These are phyloP conservation scores for Ceuthmochares aereus DNA, from an alignment of 2,113 vertebrate species.

Conservation along the genomic window DNA sequence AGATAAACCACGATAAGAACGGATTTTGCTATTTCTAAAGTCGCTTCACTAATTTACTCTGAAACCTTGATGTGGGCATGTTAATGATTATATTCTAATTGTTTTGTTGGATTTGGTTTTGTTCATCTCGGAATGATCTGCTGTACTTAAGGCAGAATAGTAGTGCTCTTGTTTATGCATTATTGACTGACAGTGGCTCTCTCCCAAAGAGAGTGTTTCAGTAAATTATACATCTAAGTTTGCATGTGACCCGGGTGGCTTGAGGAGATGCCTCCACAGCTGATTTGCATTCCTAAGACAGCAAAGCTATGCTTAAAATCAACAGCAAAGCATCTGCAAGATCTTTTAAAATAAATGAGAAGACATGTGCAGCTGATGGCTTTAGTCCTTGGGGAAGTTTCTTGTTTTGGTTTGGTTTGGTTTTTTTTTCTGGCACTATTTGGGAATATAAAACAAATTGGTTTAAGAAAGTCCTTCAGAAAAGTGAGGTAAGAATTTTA, in stretches of 20 bases:
- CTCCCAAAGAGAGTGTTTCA: neutral
- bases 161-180: neutral
- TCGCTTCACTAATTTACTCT: neutral
- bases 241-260: neutral
- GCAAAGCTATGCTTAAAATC: conserved; percentile 23
- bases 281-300: conserved; percentile 40
- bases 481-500: neutral
- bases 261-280: conserved; percentile 10
- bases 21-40: neutral
- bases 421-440: neutral
- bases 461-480: neutral
- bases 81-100: neutral
- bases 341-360: conserved; percentile 6
- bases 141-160: neutral
- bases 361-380: neutral
- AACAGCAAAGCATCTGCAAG: conserved; percentile 4
- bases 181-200: neutral
- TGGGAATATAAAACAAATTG: neutral
- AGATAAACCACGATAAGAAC: neutral
- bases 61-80: neutral
- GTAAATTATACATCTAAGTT: neutral
- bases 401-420: neutral
- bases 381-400: neutral
- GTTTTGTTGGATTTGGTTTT: neutral
- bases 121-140: neutral